Evolutionary conservation across 2,888 invertebrate genomes (phyloP).

Genomic region (Phoenoteleia sp.): DNA sequence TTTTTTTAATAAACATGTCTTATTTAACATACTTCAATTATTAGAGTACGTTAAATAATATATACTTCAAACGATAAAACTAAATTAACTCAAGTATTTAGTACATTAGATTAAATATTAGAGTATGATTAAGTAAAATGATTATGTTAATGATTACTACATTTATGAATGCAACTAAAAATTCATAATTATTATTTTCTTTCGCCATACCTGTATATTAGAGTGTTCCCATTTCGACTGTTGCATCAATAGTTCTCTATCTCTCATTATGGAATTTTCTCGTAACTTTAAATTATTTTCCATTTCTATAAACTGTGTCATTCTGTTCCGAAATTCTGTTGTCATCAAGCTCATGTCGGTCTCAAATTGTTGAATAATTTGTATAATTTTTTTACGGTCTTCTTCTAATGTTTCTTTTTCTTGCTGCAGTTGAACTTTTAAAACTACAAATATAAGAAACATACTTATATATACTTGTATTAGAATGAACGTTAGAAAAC

Average conservation of each 20-base stretch:
- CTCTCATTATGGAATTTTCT: conserved; percentile 78
- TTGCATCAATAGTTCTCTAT: conserved; percentile 82
- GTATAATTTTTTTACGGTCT: conserved; percentile 79
- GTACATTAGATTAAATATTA: no score
- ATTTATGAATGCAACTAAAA: no score
- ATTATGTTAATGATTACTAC: no score
- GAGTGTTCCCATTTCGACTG: conserved; percentile 82
- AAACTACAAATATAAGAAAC: conserved; percentile 72
- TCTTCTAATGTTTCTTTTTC: conserved; percentile 77
- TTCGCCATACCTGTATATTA: conserved; percentile 41
- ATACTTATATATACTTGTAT: conserved; percentile 1
- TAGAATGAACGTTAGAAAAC: no score
- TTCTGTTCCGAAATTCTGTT: conserved; percentile 79
- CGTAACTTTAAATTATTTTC: conserved; percentile 79
- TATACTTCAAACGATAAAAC: no score
- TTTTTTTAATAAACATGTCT: no score
- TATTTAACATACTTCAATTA: no score
- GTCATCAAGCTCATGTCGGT: conserved; percentile 75
- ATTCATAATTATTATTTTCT: no score
- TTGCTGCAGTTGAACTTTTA: conserved; percentile 78
- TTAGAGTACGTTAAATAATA: no score
- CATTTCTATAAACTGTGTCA: conserved; percentile 74
- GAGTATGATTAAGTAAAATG: no score
- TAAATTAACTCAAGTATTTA: no score
- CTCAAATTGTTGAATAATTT: conserved; percentile 79